Evolutionary conservation across 2,888 invertebrate genomes (phyloP).

Genomic region (Dastarcus helophoroides): DNA sequence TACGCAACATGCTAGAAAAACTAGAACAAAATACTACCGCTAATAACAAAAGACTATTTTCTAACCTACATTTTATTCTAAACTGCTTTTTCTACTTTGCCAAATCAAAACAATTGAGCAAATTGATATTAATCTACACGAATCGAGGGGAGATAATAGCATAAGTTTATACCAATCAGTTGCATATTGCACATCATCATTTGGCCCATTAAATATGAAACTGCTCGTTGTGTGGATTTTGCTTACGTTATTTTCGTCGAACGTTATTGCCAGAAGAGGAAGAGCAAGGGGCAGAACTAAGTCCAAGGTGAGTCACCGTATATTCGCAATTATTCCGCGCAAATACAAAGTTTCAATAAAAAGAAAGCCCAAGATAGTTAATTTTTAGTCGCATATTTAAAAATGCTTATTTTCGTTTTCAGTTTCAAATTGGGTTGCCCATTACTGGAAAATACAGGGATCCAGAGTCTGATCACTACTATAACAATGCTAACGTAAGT

Average conservation of each 20-base stretch:
- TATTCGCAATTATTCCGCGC: not conserved
- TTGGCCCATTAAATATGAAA: conserved; percentile 21
- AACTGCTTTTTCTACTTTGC: conserved; percentile 10
- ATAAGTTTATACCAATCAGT: not conserved
- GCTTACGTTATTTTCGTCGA: conserved; percentile 12
- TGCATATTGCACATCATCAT: conserved; percentile 6
- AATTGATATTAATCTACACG: conserved; percentile 8
- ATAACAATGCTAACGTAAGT: conserved; percentile 76
- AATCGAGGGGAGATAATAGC: not conserved
- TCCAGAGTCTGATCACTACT: conserved; percentile 82
- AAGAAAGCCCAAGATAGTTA: no score
- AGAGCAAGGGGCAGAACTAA: conserved; percentile 61
- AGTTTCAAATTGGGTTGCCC: conserved; percentile 76
- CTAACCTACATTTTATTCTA: no score
- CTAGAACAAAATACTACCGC: no score
- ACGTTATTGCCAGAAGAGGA: conserved; percentile 48
- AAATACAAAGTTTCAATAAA: no score
- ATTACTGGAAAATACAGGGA: conserved; percentile 83
- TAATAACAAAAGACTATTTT: no score
- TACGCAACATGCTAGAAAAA: no score
- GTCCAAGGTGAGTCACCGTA: conserved; percentile 49
- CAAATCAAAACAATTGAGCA: conserved; percentile 10
- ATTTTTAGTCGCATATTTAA: no score
- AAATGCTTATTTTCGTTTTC: conserved; percentile 12
- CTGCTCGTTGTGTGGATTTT: conserved; percentile 7